These are phyloP conservation scores for Menidia beryllina DNA, from an alignment of 2,113 vertebrate genomes.

Conservation along the genomic window DNA sequence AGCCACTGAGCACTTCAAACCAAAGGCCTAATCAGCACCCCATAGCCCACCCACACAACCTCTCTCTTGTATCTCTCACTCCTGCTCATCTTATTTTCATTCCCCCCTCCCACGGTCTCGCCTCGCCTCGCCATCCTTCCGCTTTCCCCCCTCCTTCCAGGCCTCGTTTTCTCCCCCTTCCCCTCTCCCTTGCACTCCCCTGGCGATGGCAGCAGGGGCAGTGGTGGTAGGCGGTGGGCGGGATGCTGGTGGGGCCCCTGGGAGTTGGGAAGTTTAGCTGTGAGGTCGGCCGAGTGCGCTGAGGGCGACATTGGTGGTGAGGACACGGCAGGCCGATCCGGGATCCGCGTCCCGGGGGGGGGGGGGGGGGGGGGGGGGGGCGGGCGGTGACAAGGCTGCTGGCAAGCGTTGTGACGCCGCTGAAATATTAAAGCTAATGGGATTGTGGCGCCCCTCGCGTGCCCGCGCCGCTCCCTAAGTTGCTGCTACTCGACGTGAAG, in stretches of 20 bases:
- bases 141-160: conserved; percentile 9
- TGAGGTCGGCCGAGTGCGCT: conserved; percentile 61
- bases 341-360: conserved; percentile 56
- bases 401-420: conserved; percentile 60
- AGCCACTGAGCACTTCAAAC: conserved; percentile 72
- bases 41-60: conserved; percentile 72
- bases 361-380: conserved; percentile 43
- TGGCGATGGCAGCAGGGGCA: conserved; percentile 25
- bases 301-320: conserved; percentile 39
- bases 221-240: neutral
- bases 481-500: conserved; percentile 64
- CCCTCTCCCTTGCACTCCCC: conserved; percentile 39
- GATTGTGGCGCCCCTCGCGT: conserved; percentile 21
- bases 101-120: conserved; percentile 35
- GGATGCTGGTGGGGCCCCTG: conserved; percentile 17
- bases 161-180: conserved; percentile 8
- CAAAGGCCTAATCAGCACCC: conserved; percentile 78
- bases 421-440: conserved; percentile 81
- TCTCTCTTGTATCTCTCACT: conserved; percentile 49
- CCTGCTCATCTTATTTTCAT: conserved; percentile 59
- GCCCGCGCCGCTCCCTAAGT: conserved; percentile 32
- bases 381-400: conserved; percentile 64
- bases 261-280: conserved; percentile 50
- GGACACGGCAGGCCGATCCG: conserved; percentile 43
- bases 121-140: conserved; percentile 37